Base-by-base conservation (phyloP, 2,888 invertebrate genomes). In the Cheilosia variabilis region DNA sequence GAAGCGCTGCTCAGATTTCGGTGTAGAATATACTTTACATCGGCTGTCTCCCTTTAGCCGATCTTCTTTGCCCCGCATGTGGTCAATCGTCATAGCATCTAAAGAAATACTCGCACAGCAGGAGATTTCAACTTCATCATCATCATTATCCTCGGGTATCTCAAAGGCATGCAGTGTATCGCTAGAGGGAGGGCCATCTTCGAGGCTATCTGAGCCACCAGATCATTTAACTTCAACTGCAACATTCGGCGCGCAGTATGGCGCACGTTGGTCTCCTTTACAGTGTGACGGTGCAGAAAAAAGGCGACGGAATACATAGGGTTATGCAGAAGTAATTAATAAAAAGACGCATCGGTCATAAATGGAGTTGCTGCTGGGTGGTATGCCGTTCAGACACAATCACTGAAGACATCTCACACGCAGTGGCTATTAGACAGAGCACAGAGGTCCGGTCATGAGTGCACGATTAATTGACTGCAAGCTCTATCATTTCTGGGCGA, bases 211-310 rank as follows among this genome's bases (percentile, higher is more conserved):
- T 69, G 80, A 80, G 71, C 71, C 47, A 50, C 47, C 37, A 71
- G 84, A 76, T 73, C 75, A 19, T 84, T 84, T 71, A 69, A 75
- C 73, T 69, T 65, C 52, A 65, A 76, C 41, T 58, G 52, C 68
- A 72, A 69, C 71, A 80, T 80, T 83, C 80, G 84, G 84, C 80
- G 80, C 84, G 80, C 84, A 75, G 79, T 79, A 79, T 79, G 83
- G 73, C 68, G 79, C 79, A 73, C 62, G 78, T 50, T 77, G 69
- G 58, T 41, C 45, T 58, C 55, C 31, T 24, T 43, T 9, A 53
- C 53, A 63, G 52, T 69, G 52, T 60, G 69, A 68, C 9, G 63
- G 47, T 52, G 19, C 53, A 45, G 7, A 27, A 52, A 53, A 17
- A 45, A 50, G 15, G 13, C 2, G 4, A 15, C 31, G 17, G 53